These are phyloP conservation scores for Zaprionus camerounensis DNA, from an alignment of 1,140 invertebrate species.

Conservation along the genomic window DNA sequence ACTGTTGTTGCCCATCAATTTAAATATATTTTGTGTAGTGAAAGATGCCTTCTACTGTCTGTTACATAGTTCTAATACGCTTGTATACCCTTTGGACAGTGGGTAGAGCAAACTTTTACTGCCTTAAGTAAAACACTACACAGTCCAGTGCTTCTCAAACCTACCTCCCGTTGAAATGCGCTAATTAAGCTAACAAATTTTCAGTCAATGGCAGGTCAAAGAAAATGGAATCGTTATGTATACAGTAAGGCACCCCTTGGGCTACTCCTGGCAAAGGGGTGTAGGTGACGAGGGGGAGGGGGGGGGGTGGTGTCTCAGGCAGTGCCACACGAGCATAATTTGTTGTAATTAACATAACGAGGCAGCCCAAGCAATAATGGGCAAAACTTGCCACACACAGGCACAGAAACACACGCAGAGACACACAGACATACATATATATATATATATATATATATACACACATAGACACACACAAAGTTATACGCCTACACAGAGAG, in stretches of 20 bases:
- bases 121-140: too few species aligned
- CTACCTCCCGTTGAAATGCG: too few species aligned
- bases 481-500: conserved; percentile 14
- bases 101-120: too few species aligned
- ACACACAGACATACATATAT: conserved; percentile 4
- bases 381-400: conserved; percentile 52
- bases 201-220: not conserved
- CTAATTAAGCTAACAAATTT: not conserved
- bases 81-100: too few species aligned
- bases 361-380: conserved; percentile 76
- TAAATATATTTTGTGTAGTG: too few species aligned
- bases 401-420: conserved; percentile 29
- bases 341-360: conserved; percentile 83
- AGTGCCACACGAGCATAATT: conserved; percentile 79
- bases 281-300: not conserved
- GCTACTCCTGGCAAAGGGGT: not conserved
- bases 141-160: not conserved
- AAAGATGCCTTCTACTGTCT: too few species aligned
- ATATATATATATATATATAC: not conserved
- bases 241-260: not conserved
- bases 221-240: not conserved
- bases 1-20: too few species aligned
- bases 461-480: not conserved
- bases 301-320: conserved; percentile 6
- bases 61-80: too few species aligned